Evolutionary conservation across 2,797 vertebrate genomes (phyloP), one percentile per base, ranked within the genome.

Genomic region (Coendou prehensilis): DNA sequence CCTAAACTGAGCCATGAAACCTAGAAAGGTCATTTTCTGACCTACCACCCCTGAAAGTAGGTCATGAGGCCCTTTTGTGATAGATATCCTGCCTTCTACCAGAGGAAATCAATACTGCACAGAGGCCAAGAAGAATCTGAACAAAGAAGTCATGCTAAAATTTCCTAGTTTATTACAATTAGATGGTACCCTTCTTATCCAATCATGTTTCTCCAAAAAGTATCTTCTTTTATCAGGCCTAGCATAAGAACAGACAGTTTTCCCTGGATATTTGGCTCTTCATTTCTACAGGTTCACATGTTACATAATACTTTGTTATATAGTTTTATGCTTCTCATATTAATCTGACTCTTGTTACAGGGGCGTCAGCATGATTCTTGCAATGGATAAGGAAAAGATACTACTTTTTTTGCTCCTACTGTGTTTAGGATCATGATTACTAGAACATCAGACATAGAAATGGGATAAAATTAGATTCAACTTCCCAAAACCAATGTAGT

Each of bases 391-490:
- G 75, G n/a, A 54, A 79, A 89, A 89, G n/a, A 50, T 33, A 37
- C 26, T 79, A 41, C 8, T 9, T 64, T 88, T 15, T 50, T 41
- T 50, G 59, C 15, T n/a, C 33, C n/a, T 54, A 28, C 14, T 18
- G 30, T 64, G 57, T 64, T 78, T 71, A 82, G 59, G n/a, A 54
- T 54, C 30, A 69, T 90, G 54, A 82, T 87, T 45, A 64, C 13
- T 76, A 63, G 52, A 56, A 33, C 83, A 67, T 80, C 50, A 83
- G 76, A 96, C 84, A 28, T 56, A 33, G 76, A 93, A 79, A 78
- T 1, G 67, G 23, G 80, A 18, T 78, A 67, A 94, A 64, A 90
- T 87, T 59, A 33, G 78, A 84, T 26, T 14, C 26, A 82, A 56
- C 80, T 90, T 94, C 75, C 41, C 23, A 8, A 67, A 81, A 67